phyloP scores from a whole-genome alignment of 2,797 vertebrate species.

The Rhinella marina region DNA sequence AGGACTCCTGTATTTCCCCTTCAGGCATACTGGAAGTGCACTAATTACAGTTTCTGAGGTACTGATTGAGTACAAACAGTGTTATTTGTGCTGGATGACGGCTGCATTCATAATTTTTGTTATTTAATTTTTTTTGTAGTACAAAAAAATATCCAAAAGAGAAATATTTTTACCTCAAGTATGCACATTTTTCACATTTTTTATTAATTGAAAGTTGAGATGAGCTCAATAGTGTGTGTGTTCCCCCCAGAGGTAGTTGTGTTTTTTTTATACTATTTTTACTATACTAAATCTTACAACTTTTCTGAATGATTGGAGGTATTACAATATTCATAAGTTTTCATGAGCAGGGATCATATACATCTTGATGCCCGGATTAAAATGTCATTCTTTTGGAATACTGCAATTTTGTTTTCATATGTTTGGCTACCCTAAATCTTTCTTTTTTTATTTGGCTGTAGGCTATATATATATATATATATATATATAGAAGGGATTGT shows the following conservation, averaged over 20 bases:
- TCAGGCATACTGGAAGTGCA: not conserved
- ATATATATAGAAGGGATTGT: too few relatives aligned
- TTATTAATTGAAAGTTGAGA: not conserved
- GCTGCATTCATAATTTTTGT: not conserved
- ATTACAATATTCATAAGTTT: too few relatives aligned
- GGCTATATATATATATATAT: too few relatives aligned
- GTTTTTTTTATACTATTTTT: not conserved
- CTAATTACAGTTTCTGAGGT: not conserved
- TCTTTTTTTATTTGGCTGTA: too few relatives aligned
- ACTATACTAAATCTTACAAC: too few relatives aligned
- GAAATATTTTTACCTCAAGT: not conserved
- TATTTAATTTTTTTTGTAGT: not conserved
- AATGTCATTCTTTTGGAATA: too few relatives aligned
- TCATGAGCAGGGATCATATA: too few relatives aligned
- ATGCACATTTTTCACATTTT: not conserved
- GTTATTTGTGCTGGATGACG: not conserved
- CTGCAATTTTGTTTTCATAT: too few relatives aligned
- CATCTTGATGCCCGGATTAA: too few relatives aligned
- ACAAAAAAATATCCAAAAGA: not conserved
- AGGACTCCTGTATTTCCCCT: not conserved
- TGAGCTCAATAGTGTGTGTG: not conserved
- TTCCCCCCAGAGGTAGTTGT: not conserved
- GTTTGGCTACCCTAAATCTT: too few relatives aligned
- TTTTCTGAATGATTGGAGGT: too few relatives aligned
- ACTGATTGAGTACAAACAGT: not conserved